Evolutionary conservation across 2,113 vertebrate species (phyloP).

Genomic region (Saccopteryx bilineata): DNA sequence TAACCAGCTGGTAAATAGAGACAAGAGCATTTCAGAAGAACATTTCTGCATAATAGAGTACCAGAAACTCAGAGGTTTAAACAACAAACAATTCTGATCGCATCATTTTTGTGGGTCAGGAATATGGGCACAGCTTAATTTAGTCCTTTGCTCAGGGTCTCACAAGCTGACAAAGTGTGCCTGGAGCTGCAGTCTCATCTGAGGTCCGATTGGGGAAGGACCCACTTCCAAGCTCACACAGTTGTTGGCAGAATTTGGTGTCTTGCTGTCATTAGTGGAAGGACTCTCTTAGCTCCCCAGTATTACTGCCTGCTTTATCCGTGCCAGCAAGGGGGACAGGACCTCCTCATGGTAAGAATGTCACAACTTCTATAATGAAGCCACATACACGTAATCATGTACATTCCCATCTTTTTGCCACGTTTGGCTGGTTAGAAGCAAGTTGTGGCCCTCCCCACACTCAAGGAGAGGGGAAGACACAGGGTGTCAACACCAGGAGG

Average conservation of each 20-base stretch:
- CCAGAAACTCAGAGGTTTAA: not conserved
- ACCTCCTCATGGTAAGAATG: not conserved
- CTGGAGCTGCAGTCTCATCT: not conserved
- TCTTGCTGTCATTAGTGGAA: not conserved
- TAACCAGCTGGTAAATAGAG: not conserved
- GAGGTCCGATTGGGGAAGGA: not conserved
- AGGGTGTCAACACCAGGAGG: not conserved
- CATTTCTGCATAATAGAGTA: not conserved
- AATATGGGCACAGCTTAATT: not conserved
- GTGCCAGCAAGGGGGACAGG: not conserved
- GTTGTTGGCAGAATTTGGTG: not conserved
- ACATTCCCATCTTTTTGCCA: not conserved
- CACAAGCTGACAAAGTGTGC: not conserved
- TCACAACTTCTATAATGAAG: too few relatives aligned
- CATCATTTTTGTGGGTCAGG: not conserved
- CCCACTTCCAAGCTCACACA: not conserved
- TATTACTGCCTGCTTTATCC: not conserved
- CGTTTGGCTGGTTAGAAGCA: not conserved
- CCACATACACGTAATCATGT: accelerated
- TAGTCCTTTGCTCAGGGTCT: not conserved
- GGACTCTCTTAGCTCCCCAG: not conserved
- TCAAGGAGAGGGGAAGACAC: not conserved
- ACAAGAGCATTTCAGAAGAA: not conserved
- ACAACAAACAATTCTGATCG: not conserved
- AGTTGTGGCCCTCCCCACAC: too few relatives aligned